phyloP scores from a whole-genome alignment of 2,113 vertebrate species.

The Mormyrus lacerda region DNA sequence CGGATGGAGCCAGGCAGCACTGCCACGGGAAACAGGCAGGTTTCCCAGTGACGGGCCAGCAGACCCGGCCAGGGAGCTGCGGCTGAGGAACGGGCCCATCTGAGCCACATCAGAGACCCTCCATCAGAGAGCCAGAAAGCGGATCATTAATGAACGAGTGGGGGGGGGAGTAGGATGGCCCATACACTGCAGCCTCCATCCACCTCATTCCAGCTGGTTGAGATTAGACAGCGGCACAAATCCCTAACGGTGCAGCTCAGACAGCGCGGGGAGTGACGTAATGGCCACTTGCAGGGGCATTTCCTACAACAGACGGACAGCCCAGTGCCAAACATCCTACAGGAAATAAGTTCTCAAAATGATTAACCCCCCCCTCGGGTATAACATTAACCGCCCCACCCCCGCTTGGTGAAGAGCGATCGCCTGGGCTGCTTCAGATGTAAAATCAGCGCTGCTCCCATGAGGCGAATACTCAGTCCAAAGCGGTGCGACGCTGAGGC shows the following conservation, averaged over 20 bases:
- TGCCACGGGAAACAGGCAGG: slow-evolving; percentile 33
- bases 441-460: neutral
- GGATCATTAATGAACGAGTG: slow-evolving; percentile 39
- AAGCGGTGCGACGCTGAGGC: neutral
- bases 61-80: slow-evolving; percentile 27
- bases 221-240: slow-evolving; percentile 49
- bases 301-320: neutral
- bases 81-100: slow-evolving; percentile 20
- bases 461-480: neutral
- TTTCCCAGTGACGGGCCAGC: slow-evolving; percentile 37
- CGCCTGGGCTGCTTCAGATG: neutral
- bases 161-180: slow-evolving; percentile 11
- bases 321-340: neutral
- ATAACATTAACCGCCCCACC: neutral
- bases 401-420: neutral
- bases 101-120: slow-evolving; percentile 25
- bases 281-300: slow-evolving; percentile 58
- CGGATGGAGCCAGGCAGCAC: slow-evolving; percentile 14
- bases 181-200: slow-evolving; percentile 39
- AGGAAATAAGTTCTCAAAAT: slow-evolving; percentile 16
- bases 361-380: neutral
- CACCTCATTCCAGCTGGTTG: slow-evolving; percentile 47
- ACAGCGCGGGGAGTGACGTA: slow-evolving; percentile 60
- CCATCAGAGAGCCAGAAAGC: slow-evolving; percentile 16
- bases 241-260: slow-evolving; percentile 59